Base-by-base conservation (phyloP, 2,113 vertebrate species). In the Turnix velox region DNA sequence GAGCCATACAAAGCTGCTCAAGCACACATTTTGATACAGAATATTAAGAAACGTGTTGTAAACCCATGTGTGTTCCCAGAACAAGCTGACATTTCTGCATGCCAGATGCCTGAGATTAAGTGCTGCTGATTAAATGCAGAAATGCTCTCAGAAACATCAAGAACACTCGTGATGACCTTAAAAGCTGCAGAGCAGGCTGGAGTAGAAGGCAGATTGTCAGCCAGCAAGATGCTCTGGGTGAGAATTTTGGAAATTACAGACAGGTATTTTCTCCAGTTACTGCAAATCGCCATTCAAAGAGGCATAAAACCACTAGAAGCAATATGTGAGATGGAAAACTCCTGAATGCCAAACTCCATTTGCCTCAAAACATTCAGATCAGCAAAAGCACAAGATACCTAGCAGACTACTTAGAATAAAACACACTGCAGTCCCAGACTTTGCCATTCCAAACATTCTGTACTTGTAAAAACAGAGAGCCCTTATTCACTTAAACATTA, bases 11-110 rank as follows among this genome's bases (percentile, higher is more conserved):
- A 91, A 91, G 66, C 81, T 89, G 71, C 58, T 95, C 66, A 72
- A 92, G 74, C 37, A n/a, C 87, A 83, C 63, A 66, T 39, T 91
- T 73, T 59, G 91, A 79, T 79, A 72, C 82, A 87, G 30, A 92
- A 89, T 48, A 90, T 79, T 43, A 59, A 94, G 71, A 81, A 93
- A 62, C 1, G 25, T 54, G 72, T 55, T 94, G 67, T 54, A 73
- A 94, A 80, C 18, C 45, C 68, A 37, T 33, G 22, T 13, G 0
- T 42, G 69, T 80, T 81, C 73, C 81, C 51, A 88, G 65, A 77
- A 73, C 11, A 81, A 91, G 57, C 54, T 73, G 79, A 80, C 12
- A 54, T 55, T 88, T 87, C 65, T 92, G 52, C 42, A 65, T 22
- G 33, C 84, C 87, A 94, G 87, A 82, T 92, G 66, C 45, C 81